Conservation (phyloP, 1,140 invertebrate species). For the Euura lappo region DNA sequence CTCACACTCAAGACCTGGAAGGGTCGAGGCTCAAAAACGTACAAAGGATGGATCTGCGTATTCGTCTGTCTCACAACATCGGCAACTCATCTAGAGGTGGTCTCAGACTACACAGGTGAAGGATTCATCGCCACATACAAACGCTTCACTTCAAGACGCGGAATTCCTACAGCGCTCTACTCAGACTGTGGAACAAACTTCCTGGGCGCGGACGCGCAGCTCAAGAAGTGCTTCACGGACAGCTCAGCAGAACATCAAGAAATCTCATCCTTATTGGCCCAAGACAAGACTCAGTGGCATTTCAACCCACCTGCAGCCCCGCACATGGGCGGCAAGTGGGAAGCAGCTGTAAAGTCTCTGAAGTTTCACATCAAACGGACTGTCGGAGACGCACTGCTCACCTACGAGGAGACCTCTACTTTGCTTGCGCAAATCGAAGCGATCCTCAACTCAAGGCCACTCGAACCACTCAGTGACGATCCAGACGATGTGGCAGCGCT, state of each 20-base stretch:
- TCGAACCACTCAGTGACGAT: too few species aligned
- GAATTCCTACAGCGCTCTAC: conserved; percentile 27
- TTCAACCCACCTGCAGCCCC: too few species aligned
- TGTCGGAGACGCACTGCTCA: too few species aligned
- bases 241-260: conserved; percentile 2
- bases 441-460: too few species aligned
- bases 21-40: neutral
- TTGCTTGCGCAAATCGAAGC: too few species aligned
- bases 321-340: too few species aligned
- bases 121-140: conserved; percentile 31
- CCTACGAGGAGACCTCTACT: too few species aligned
- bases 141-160: conserved; percentile 30
- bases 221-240: conserved; percentile 21
- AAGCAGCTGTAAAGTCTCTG: too few species aligned
- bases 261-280: neutral
- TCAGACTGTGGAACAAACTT: conserved; percentile 50
- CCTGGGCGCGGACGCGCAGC: conserved; percentile 31
- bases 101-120: conserved; percentile 29
- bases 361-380: too few species aligned
- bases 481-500: too few species aligned
- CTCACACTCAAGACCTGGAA: conserved; percentile 14
- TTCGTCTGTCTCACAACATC: conserved; percentile 32
- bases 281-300: neutral
- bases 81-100: conserved; percentile 39
- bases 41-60: conserved; percentile 29